Conservation (phyloP, 2,888 invertebrate genomes). For the Petrolisthes manimaculis region DNA sequence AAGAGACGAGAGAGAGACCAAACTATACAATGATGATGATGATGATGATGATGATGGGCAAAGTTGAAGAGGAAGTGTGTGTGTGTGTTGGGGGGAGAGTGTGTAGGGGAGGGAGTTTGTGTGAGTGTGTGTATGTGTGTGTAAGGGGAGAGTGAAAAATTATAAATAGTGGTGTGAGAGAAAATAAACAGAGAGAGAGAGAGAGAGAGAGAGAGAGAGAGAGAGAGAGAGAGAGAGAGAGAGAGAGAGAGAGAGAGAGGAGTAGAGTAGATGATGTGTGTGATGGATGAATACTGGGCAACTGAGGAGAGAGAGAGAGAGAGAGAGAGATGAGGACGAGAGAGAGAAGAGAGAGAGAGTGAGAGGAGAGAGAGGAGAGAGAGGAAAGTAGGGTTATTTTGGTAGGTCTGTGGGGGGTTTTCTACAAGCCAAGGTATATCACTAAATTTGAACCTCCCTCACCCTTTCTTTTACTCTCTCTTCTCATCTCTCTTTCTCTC, state of each 20-base stretch:
- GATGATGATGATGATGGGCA: too few species aligned
- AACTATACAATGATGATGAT: too few species aligned
- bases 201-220: slow-evolving; percentile 1
- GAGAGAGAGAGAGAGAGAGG: slow-evolving; percentile 2
- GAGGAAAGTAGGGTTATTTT: not conserved
- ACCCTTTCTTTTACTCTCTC: not conserved
- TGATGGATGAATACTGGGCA: not conserved
- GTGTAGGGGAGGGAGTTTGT: too few species aligned
- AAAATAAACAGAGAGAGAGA: slow-evolving; percentile 6
- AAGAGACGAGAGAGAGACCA: not conserved
- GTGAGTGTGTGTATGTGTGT: too few species aligned
- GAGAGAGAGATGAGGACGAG: not conserved
- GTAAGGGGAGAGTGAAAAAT: too few species aligned
- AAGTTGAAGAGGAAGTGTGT: too few species aligned
- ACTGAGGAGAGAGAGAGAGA: not conserved
- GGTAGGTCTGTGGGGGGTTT: not conserved
- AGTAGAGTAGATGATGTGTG: not conserved
- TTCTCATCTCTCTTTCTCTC: slow-evolving; percentile 10
- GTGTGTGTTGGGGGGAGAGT: too few species aligned
- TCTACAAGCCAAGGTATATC: not conserved
- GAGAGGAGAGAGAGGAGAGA: not conserved
- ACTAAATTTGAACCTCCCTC: not conserved
- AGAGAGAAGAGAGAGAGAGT: not conserved
- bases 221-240: slow-evolving; percentile 12
- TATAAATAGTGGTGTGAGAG: too few species aligned